These are phyloP conservation scores for Morelia viridis DNA, from an alignment of 2,797 vertebrate species.

Conservation along the genomic window DNA sequence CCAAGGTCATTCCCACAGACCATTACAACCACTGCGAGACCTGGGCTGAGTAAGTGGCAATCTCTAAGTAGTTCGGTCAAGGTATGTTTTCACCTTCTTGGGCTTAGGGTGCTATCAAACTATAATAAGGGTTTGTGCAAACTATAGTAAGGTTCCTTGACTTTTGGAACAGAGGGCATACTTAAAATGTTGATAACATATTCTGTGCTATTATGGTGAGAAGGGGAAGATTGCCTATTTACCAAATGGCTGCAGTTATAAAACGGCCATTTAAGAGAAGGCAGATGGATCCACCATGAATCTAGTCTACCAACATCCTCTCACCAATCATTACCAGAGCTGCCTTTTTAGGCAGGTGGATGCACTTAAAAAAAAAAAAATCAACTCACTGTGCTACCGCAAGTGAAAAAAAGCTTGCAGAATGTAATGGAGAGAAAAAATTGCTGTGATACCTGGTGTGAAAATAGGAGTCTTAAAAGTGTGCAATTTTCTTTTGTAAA, in stretches of 20 bases:
- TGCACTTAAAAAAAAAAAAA: neutral
- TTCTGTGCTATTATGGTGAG: neutral
- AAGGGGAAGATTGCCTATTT: neutral
- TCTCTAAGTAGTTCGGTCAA: neutral
- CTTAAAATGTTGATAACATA: neutral
- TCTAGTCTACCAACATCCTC: neutral
- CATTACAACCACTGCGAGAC: neutral
- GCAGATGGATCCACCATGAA: neutral
- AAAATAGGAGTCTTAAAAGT: neutral
- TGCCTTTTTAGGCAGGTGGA: neutral
- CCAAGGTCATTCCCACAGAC: neutral
- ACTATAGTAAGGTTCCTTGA: neutral
- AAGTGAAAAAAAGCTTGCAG: neutral
- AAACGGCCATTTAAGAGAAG: neutral
- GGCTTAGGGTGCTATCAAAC: neutral
- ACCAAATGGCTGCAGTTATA: neutral
- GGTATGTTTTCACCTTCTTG: neutral
- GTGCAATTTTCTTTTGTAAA: conserved; percentile 9
- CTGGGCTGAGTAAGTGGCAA: neutral
- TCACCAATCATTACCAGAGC: neutral
- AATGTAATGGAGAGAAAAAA: neutral
- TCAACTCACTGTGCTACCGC: neutral
- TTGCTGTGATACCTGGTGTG: neutral
- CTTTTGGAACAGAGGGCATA: neutral
- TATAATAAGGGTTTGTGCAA: neutral